Evolutionary conservation across 2,113 vertebrate genomes (phyloP), one percentile per base, ranked within the genome.

Genomic region (Sturnira hondurensis): DNA sequence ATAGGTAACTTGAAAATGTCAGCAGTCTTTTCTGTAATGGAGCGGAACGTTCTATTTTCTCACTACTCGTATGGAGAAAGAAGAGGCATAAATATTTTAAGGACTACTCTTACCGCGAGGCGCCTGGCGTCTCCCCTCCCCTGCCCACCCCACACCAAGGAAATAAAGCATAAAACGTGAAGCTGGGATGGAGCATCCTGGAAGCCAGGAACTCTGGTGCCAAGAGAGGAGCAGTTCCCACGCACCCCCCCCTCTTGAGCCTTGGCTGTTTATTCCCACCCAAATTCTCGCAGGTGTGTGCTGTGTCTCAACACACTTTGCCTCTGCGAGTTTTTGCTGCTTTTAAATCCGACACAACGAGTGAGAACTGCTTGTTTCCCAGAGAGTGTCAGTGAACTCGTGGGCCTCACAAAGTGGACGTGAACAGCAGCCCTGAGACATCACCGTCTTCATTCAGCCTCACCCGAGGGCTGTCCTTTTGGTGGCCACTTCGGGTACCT

Each of bases 81-180:
- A 96, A 90, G 3, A 6, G 19, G 31, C 93, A 95, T 96, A 65
- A 96, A 89, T 96, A 95, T 96, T 96, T 97, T 81, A 97, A 94
- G 83, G 74, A 80, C 61, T 95, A 4, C 73, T 96, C 82, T 95
- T 91, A 61, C 91, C 92, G 74, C 88, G 84, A 22, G 84, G 68
- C 94, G 94, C 93, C 96, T 77, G 86, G 54, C 68, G 28, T 56
- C 58, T 86, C 86, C 87, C 26, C 76, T 85, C 63, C 88, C 26
- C 76, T 85, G 56, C 88, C 70, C 47, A 47, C 61, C 76, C 52
- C 93, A 90, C 84, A 73, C 43, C 16, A 76, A 38, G 63, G 82
- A 91, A 95, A 94, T 94, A 97, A 96, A 92, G 82, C 95, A 93
- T 89, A 93, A 86, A 96, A 94, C 67, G 77, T 76, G 93, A 93